A percentile compares a stretch with the other conserved stretches of the same genome.
Conservation (phyloP, 2,888 invertebrate species). For the Doris montereyensis region DNA sequence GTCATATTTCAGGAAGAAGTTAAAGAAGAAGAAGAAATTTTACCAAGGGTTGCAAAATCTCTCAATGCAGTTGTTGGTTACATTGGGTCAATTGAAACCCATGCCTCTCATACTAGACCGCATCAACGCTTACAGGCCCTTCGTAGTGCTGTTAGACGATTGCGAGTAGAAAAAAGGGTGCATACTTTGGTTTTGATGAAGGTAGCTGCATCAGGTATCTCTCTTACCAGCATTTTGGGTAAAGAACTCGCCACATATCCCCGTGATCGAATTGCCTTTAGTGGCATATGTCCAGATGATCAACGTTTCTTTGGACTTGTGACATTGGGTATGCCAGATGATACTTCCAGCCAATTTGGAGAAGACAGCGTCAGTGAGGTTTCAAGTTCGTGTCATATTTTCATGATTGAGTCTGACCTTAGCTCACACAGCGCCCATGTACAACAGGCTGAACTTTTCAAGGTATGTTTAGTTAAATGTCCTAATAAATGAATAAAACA, state of each 20-base stretch:
- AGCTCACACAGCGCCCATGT: conserved; percentile 80
- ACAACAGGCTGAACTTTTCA: conserved; percentile 31
- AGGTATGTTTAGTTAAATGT: conserved; percentile 16
- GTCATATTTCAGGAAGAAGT: background rate
- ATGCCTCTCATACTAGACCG: conserved; percentile 74
- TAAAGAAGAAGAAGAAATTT: conserved; percentile 24
- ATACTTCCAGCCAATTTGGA: conserved; percentile 46
- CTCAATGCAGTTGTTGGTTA: conserved; percentile 81
- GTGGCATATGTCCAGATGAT: conserved; percentile 92
- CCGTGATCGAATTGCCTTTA: conserved; percentile 87
- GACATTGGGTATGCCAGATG: conserved; percentile 76
- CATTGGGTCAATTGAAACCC: conserved; percentile 96
- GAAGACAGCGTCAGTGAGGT: conserved; percentile 46
- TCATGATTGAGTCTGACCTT: conserved; percentile 91
- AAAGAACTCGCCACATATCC: conserved; percentile 89
- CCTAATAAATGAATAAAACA: too few species aligned
- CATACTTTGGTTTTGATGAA: conserved; percentile 87
- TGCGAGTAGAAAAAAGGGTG: conserved; percentile 89
- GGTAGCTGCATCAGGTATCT: conserved; percentile 83
- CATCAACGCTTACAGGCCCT: conserved; percentile 79
- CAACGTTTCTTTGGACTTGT: conserved; percentile 93
- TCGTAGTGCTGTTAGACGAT: conserved; percentile 88
- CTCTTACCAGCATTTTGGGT: conserved; percentile 83
- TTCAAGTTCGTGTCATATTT: conserved; percentile 88
- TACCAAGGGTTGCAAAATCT: conserved; percentile 38